These are phyloP conservation scores for Psix sp. DNA, from an alignment of 1,140 invertebrate genomes.

Conservation along the genomic window DNA sequence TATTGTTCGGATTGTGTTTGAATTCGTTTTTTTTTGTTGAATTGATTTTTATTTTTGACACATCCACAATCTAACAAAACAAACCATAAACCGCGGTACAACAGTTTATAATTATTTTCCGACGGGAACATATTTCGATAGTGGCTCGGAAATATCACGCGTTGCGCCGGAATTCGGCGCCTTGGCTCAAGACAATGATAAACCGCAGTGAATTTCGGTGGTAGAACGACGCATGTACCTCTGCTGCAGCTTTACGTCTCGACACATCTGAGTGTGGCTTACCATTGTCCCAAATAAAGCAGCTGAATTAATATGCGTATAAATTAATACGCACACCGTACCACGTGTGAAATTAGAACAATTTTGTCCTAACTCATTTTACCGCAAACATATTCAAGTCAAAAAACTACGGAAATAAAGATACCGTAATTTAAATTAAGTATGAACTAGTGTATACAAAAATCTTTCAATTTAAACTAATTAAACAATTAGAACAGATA, in stretches of 20 bases:
- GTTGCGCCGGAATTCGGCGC: conserved; percentile 23
- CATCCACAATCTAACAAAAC: too few species aligned
- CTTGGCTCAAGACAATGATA: conserved; percentile 46
- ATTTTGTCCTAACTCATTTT: conserved; percentile 23
- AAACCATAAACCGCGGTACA: background rate
- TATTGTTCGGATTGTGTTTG: background rate
- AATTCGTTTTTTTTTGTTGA: background rate
- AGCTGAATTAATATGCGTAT: conserved; percentile 46
- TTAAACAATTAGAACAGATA: too few species aligned
- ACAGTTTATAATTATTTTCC: conserved; percentile 20
- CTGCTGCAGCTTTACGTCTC: conserved; percentile 11
- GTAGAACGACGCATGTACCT: conserved; percentile 26
- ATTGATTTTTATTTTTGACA: conserved; percentile 3
- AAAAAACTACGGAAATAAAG: too few species aligned
- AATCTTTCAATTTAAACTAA: too few species aligned
- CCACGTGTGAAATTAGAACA: conserved; percentile 29
- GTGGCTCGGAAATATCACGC: conserved; percentile 31
- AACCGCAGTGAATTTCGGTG: conserved; percentile 40
- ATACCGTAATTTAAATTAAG: background rate
- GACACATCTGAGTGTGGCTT: conserved; percentile 41
- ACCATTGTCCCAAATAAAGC: conserved; percentile 52
- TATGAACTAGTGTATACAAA: too few species aligned
- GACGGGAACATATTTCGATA: conserved; percentile 25
- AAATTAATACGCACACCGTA: conserved; percentile 40
- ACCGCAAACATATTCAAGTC: conserved; percentile 17